A percentile compares a stretch with the other conserved stretches of the same genome.
phyloP scores from a whole-genome alignment of 2,113 vertebrate genomes.

The Chionomys nivalis region DNA sequence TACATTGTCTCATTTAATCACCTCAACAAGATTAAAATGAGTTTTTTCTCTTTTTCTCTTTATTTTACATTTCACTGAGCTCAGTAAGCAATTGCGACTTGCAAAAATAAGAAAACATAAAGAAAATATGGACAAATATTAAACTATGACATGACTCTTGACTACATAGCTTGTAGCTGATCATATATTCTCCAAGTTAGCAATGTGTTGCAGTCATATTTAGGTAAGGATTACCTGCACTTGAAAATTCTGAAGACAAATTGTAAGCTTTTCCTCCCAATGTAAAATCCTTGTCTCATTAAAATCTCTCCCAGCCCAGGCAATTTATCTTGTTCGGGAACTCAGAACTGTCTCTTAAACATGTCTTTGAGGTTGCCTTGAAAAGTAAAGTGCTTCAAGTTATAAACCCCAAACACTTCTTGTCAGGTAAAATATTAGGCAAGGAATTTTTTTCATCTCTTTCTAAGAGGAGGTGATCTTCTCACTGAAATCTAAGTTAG shows the following conservation, averaged over 20 bases:
- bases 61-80: neutral
- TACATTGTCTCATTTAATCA: neutral
- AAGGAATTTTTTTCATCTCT: neutral
- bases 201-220: neutral
- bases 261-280: neutral
- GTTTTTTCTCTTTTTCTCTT: neutral
- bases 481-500: neutral
- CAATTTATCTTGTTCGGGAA: slow-evolving; percentile 42
- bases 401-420: slow-evolving; percentile 17
- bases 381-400: slow-evolving; percentile 40
- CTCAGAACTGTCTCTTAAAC: slow-evolving; percentile 14
- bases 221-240: neutral
- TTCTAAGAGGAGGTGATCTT: slow-evolving; percentile 20
- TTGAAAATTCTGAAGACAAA: slow-evolving; percentile 45
- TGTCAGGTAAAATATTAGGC: slow-evolving; percentile 31
- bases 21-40: neutral
- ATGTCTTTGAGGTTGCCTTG: slow-evolving; percentile 44
- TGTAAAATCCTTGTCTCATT: slow-evolving; percentile 57
- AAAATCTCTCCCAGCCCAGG: slow-evolving; percentile 32
- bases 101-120: neutral
- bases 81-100: neutral
- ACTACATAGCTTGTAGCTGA: neutral
- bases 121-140: neutral
- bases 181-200: slow-evolving; percentile 34
- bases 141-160: neutral